Evolutionary conservation across 2,797 vertebrate genomes (phyloP).

Genomic region (Mormyrops attenuatus): DNA sequence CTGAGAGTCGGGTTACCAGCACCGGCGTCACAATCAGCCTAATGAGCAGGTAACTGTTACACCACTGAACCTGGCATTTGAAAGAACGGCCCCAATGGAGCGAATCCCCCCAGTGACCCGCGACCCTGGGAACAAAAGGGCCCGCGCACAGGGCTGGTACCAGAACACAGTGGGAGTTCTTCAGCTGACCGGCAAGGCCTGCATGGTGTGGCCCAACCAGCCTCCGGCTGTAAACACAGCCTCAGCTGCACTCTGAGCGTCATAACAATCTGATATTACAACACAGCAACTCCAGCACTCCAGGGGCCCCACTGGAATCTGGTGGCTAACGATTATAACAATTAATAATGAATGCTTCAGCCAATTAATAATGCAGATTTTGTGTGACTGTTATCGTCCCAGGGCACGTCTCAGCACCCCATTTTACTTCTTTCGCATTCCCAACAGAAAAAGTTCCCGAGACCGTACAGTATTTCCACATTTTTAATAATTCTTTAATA

Average conservation of each 20-base stretch:
- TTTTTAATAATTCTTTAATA: not conserved
- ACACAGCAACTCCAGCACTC: not conserved
- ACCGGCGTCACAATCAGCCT: not conserved
- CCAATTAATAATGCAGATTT: slow-evolving; percentile 1
- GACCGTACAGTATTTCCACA: not conserved
- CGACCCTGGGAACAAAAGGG: not conserved
- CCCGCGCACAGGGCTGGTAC: not conserved
- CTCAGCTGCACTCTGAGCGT: not conserved
- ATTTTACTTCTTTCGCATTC: not conserved
- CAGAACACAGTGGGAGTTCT: not conserved
- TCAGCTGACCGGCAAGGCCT: too few relatives aligned
- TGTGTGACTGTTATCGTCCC: not conserved
- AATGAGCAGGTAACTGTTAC: not conserved
- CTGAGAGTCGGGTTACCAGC: not conserved
- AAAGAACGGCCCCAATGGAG: not conserved
- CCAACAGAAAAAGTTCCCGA: not conserved
- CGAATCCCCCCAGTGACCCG: not conserved
- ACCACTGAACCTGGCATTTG: not conserved
- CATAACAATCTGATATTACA: not conserved
- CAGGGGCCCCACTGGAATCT: not conserved
- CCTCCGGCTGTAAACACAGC: not conserved
- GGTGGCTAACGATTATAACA: not conserved
- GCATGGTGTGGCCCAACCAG: not conserved
- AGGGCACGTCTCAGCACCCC: not conserved
- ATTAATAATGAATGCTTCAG: not conserved